These are phyloP conservation scores for Lycia hirtaria DNA, from an alignment of 2,888 invertebrate species.

Conservation along the genomic window DNA sequence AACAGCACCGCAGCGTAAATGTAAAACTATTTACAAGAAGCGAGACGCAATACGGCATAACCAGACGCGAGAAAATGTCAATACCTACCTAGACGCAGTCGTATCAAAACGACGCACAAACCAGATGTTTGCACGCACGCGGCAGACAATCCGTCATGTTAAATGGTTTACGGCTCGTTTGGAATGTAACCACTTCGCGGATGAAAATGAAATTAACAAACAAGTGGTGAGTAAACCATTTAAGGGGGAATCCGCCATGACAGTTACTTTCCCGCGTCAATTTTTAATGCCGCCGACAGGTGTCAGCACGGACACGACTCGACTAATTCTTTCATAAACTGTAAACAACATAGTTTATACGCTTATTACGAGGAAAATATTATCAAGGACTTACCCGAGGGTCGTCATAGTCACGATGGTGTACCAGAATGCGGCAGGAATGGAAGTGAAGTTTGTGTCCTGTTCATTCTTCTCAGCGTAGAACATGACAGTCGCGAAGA, in stretches of 20 bases:
- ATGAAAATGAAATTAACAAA: slow-evolving; percentile 59
- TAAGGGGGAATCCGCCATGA: slow-evolving; percentile 69
- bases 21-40: slow-evolving; percentile 19
- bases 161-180: slow-evolving; percentile 49
- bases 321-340: slow-evolving; percentile 17
- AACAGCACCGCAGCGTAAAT: slow-evolving; percentile 14
- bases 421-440: slow-evolving; percentile 99
- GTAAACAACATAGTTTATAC: slow-evolving; percentile 2
- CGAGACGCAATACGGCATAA: slow-evolving; percentile 26
- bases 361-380: not conserved
- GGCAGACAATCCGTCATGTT: slow-evolving; percentile 22
- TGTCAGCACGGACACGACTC: slow-evolving; percentile 53
- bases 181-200: slow-evolving; percentile 42
- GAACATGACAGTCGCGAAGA: slow-evolving; percentile 99
- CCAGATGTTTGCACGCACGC: slow-evolving; percentile 29
- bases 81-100: slow-evolving; percentile 21
- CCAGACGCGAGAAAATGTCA: slow-evolving; percentile 29
- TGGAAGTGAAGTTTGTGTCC: slow-evolving; percentile 98
- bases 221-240: slow-evolving; percentile 64
- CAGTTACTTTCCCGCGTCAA: slow-evolving; percentile 73
- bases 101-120: slow-evolving; percentile 17
- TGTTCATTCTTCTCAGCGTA: slow-evolving; percentile 99
- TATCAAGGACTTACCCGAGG: slow-evolving; percentile 92
- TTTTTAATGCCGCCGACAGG: slow-evolving; percentile 78
- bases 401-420: slow-evolving; percentile 99